phyloP scores from a whole-genome alignment of 2,888 invertebrate species.

The Steinernema carpocapsae region DNA sequence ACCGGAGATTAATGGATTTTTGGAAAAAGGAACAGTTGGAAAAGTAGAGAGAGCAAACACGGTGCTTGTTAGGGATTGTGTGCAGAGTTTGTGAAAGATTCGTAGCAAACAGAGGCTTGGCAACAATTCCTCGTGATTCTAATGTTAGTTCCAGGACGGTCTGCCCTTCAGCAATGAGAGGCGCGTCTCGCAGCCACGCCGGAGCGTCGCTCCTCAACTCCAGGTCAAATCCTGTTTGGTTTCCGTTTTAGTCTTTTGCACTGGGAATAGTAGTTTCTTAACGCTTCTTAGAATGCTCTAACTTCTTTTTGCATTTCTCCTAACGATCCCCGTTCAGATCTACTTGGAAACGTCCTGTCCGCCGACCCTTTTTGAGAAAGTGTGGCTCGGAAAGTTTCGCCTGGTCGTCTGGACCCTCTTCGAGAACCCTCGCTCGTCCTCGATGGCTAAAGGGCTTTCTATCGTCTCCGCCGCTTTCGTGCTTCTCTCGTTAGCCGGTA shows the following conservation, averaged over 20 bases:
- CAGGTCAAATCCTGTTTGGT: slow-evolving; percentile 5
- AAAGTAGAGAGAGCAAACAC: background rate
- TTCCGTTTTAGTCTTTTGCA: background rate
- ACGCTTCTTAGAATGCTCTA: too few species aligned
- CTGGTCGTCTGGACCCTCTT: slow-evolving; percentile 51
- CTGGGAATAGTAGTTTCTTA: too few species aligned
- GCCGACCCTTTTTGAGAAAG: slow-evolving; percentile 60
- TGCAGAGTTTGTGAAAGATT: too few species aligned
- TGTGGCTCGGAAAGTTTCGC: slow-evolving; percentile 45
- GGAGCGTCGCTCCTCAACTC: slow-evolving; percentile 13
- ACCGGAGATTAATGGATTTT: too few species aligned
- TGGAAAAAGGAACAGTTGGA: background rate
- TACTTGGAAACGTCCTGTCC: slow-evolving; percentile 54
- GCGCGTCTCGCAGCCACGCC: slow-evolving; percentile 40
- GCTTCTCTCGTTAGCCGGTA: slow-evolving; percentile 61
- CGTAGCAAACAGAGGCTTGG: background rate
- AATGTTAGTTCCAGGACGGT: slow-evolving; percentile 37
- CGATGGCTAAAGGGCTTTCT: slow-evolving; percentile 61
- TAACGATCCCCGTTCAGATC: slow-evolving; percentile 38
- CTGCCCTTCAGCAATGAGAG: slow-evolving; percentile 50
- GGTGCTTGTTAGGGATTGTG: background rate
- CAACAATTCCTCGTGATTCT: slow-evolving; percentile 24
- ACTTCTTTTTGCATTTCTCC: background rate
- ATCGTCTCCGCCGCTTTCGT: slow-evolving; percentile 64
- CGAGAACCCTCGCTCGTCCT: slow-evolving; percentile 63